Conservation (phyloP, 2,113 vertebrate genomes). For the Spea bombifrons region DNA sequence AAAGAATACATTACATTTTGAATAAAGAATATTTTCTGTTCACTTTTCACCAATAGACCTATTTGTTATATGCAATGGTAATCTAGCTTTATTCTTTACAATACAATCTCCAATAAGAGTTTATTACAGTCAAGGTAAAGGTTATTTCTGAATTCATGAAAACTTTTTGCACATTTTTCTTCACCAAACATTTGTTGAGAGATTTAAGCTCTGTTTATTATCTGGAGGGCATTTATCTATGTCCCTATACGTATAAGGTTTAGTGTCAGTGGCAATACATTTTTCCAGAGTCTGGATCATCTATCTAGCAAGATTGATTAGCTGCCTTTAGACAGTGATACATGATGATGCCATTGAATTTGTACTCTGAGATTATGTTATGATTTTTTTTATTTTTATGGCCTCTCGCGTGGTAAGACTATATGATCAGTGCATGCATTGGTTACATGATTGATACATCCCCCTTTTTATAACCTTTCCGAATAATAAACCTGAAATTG, state of each 20-base stretch:
- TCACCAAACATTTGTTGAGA: constrained; percentile 12
- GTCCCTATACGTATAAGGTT: constrained; percentile 29
- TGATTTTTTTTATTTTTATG: constrained; percentile 27
- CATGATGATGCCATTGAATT: constrained; percentile 33
- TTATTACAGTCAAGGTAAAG: constrained; percentile 5
- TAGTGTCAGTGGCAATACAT: constrained; percentile 34
- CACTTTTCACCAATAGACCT: neutral
- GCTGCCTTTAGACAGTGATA: constrained; percentile 20
- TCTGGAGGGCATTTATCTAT: constrained; percentile 39
- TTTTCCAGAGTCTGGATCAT: constrained; percentile 26
- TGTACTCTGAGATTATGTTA: constrained; percentile 20
- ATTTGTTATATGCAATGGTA: neutral
- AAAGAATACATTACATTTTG: neutral
- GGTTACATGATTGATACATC: constrained; percentile 33
- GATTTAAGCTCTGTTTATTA: constrained; percentile 19
- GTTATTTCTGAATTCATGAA: constrained; percentile 36
- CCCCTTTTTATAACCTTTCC: constrained; percentile 35
- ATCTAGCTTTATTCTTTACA: neutral
- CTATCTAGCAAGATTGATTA: constrained; percentile 47
- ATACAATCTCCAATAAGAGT: neutral
- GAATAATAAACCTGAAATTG: constrained; percentile 18
- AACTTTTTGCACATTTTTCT: constrained; percentile 20
- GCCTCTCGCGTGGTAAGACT: constrained; percentile 19
- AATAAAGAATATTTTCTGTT: constrained; percentile 10
- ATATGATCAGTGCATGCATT: constrained; percentile 29